Conservation (phyloP, 2,888 invertebrate genomes). For the Ferdinandea cuprea region DNA sequence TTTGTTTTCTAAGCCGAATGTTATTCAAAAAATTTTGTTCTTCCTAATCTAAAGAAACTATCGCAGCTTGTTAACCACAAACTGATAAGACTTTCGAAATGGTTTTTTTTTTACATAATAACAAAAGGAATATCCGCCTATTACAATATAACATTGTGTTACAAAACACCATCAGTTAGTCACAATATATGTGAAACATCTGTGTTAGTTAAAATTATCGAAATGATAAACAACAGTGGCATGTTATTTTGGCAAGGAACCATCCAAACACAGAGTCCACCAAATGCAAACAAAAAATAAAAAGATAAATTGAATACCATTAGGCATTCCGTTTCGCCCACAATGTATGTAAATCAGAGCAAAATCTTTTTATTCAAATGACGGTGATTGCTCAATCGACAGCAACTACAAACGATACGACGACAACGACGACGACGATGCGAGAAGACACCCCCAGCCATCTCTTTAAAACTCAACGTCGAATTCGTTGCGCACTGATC, state of each 20-base stretch:
- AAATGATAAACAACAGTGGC: conserved; percentile 26
- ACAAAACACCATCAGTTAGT: conserved; percentile 10
- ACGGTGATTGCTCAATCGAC: conserved; percentile 35
- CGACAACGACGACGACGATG: not conserved
- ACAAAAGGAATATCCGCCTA: not conserved
- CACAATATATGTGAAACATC: conserved; percentile 1
- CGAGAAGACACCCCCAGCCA: not conserved
- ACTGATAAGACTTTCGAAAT: conserved; percentile 6
- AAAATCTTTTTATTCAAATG: conserved; percentile 21
- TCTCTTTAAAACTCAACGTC: not conserved
- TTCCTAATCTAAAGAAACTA: too few species aligned
- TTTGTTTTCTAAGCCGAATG: too few species aligned
- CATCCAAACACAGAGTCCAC: not conserved
- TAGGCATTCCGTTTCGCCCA: conserved; percentile 27
- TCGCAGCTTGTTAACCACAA: too few species aligned
- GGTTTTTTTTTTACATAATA: not conserved
- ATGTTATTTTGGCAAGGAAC: conserved; percentile 40
- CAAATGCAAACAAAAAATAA: too few species aligned
- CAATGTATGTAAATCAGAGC: conserved; percentile 35
- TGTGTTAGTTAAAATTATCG: conserved; percentile 36
- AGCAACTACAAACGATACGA: not conserved
- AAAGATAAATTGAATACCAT: conserved; percentile 31
- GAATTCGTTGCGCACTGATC: conserved; percentile 13
- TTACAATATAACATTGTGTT: not conserved
- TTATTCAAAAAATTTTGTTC: too few species aligned